These are phyloP conservation scores for Agelas oroides DNA, from an alignment of 37 sponge, comb jelly and placozoan species.

Conservation along the genomic window DNA sequence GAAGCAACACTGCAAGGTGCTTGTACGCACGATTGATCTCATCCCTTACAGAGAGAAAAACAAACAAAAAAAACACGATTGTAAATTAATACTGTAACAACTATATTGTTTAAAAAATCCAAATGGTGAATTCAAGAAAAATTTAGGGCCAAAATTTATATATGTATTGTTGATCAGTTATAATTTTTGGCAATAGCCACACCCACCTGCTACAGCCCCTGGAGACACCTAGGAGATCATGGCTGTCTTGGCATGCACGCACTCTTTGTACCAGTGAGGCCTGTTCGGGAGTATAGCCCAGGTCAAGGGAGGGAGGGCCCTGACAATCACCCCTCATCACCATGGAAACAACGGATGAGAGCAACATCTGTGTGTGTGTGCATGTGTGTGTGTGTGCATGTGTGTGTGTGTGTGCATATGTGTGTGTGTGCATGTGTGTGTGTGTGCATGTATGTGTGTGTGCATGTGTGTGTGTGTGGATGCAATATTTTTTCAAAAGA, in stretches of 20 bases:
- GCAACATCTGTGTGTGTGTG: conserved; percentile 20
- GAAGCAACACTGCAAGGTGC: conserved; percentile 86
- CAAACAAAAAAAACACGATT: not conserved
- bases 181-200: no score
- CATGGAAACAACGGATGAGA: conserved; percentile 28
- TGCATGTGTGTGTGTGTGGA: no score
- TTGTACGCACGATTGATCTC: conserved; percentile 87
- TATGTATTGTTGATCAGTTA: no score
- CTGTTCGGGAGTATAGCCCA: conserved; percentile 84
- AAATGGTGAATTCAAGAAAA: no score
- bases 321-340: conserved; percentile 20
- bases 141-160: no score
- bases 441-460: no score
- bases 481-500: no score
- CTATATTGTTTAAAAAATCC: no score
- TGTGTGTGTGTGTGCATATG: no score
- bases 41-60: no score
- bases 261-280: conserved; percentile 70
- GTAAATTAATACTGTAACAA: no score
- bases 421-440: not conserved
- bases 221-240: conserved; percentile 77
- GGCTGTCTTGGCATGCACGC: conserved; percentile 46
- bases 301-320: not conserved
- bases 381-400: no score
- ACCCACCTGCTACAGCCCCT: conserved; percentile 55